A percentile compares a stretch with the other conserved stretches of the same genome.
These are phyloP conservation scores for Tetramorium simillimum DNA, from an alignment of 1,140 invertebrate genomes.

Conservation along the genomic window DNA sequence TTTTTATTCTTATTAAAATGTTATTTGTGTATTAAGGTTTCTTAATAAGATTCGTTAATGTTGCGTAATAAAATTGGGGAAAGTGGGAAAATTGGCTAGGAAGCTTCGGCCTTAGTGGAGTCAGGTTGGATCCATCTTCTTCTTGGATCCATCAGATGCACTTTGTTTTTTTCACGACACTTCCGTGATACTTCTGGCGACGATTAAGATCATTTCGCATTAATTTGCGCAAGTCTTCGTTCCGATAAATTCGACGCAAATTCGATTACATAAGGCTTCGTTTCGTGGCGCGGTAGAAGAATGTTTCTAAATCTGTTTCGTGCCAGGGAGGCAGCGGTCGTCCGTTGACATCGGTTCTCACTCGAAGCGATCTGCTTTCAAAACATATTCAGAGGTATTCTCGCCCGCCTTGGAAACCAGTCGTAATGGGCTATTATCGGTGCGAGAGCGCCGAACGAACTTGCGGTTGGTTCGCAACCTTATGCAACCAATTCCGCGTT, in stretches of 20 bases:
- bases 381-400: constrained; percentile 66
- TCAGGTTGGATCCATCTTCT: not conserved
- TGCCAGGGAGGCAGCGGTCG: constrained; percentile 62
- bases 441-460: constrained; percentile 28
- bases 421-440: constrained; percentile 65
- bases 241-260: not conserved
- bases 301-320: constrained; percentile 70
- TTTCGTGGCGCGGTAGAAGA: constrained; percentile 54
- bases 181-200: not conserved
- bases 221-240: not conserved
- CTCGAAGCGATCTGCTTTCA: constrained; percentile 56
- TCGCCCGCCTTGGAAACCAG: constrained; percentile 55
- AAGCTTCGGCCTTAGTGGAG: not conserved
- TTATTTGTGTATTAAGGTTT: constrained; percentile 8
- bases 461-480: constrained; percentile 44
- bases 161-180: not conserved
- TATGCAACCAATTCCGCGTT: constrained; percentile 61
- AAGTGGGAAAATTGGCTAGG: not conserved
- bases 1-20: constrained; percentile 37
- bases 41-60: constrained; percentile 14
- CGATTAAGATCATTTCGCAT: not conserved
- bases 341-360: constrained; percentile 67
- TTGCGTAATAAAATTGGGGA: not conserved
- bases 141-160: not conserved
- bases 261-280: constrained; percentile 54